Conservation (phyloP, 2,113 vertebrate species). For the Elanoides forficatus region DNA sequence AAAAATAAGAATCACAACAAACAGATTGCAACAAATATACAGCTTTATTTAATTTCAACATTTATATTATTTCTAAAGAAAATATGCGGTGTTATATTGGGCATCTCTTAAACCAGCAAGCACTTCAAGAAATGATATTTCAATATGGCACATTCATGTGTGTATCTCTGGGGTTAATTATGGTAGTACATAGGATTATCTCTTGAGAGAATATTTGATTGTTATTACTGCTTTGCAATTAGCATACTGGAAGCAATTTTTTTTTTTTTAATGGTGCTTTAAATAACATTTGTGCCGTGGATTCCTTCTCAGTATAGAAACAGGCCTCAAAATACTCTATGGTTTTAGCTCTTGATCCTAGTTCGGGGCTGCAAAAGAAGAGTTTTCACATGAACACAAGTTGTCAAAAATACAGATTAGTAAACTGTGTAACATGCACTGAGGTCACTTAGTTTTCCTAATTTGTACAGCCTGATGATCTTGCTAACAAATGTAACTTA, state of each 20-base stretch:
- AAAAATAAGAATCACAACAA: not conserved
- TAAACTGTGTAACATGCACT: not conserved
- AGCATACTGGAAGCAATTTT: not conserved
- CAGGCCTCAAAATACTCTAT: not conserved
- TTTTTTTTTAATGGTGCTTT: not conserved
- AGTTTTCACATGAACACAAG: not conserved
- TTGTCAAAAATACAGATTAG: not conserved
- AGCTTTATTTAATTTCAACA: slow-evolving; percentile 65
- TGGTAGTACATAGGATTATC: not conserved
- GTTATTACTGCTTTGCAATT: slow-evolving; percentile 1
- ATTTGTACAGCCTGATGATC: not conserved
- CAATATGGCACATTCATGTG: not conserved
- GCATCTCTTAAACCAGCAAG: slow-evolving; percentile 36
- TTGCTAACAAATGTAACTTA: not conserved
- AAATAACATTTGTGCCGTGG: not conserved
- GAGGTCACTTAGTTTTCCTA: not conserved
- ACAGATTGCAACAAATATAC: slow-evolving; percentile 29
- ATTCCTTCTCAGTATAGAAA: slow-evolving; percentile 30
- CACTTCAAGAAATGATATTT: not conserved
- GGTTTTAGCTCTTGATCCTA: slow-evolving; percentile 25
- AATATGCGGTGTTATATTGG: slow-evolving; percentile 13
- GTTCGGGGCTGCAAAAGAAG: slow-evolving; percentile 66
- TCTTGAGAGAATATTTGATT: not conserved
- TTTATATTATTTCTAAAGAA: slow-evolving; percentile 23
- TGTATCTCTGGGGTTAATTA: not conserved